These are phyloP conservation scores for Eupeodes luniger DNA, from an alignment of 2,888 invertebrate genomes.

Conservation along the genomic window DNA sequence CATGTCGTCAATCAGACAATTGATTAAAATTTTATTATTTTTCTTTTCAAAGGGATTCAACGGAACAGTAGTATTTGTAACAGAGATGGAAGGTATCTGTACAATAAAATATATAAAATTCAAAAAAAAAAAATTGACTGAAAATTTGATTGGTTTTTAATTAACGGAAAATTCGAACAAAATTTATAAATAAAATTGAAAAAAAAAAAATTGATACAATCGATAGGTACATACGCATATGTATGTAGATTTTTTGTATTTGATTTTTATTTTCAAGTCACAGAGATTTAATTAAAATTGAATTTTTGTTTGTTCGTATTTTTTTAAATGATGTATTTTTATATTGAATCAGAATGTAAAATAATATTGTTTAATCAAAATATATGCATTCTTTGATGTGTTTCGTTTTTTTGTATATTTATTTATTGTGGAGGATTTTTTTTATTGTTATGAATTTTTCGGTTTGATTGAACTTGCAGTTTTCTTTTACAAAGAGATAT, in stretches of 20 bases:
- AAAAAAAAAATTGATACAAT: background rate
- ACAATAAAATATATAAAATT: background rate
- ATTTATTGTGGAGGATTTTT: background rate
- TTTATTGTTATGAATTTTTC: conserved; percentile 4
- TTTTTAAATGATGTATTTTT: conserved; percentile 11
- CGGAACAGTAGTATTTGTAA: conserved; percentile 16
- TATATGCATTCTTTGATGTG: conserved; percentile 17
- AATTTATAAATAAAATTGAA: conserved; percentile 43
- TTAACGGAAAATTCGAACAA: conserved; percentile 79
- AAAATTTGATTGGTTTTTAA: conserved; percentile 82
- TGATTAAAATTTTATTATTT: conserved; percentile 75
- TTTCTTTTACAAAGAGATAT: background rate
- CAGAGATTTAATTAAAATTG: conserved; percentile 62
- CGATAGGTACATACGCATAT: background rate
- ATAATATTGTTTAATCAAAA: conserved; percentile 41
- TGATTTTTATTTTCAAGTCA: conserved; percentile 23
- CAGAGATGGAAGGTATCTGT: conserved; percentile 55
- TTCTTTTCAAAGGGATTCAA: conserved; percentile 59
- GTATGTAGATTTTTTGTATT: conserved; percentile 38
- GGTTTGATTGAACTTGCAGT: background rate
- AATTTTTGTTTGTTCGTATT: conserved; percentile 29
- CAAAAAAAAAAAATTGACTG: conserved; percentile 61
- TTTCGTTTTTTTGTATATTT: background rate
- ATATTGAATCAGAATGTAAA: conserved; percentile 42
- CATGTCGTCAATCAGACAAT: conserved; percentile 73